Evolutionary conservation across 2,797 vertebrate species (phyloP), one percentile per base, ranked within the genome.

Genomic region (Tarsius wallacei): DNA sequence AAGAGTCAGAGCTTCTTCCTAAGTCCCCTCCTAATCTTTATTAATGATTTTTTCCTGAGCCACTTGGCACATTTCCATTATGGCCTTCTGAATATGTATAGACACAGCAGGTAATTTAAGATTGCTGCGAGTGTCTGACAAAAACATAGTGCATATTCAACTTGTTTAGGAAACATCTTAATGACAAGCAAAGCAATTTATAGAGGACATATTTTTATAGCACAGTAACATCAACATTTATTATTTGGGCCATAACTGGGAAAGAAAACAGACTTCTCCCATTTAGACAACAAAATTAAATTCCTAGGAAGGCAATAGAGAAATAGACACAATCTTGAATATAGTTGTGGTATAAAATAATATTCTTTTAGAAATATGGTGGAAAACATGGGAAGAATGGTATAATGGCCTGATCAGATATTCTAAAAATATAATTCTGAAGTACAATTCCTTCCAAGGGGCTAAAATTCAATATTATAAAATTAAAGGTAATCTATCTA

Each of bases 81-180:
- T 24, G n/a, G 83, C 33, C 94, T 83, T 93, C 97, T 98, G 98
- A 98, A 99, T 99, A 99, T 98, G 98, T 98, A 99, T 97, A 98
- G 97, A 96, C 98, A 97, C 98, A 98, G 98, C 98, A 98, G 98
- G 98, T 97, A 98, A 98, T 96, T 98, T 98, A 98, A 98, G 98
- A 98, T 97, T 98, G 98, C 98, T 98, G 93, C 86, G 70, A 98
- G 97, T 92, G 88, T 96, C 71, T 59, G 74, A 74, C 97, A 98
- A 98, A 97, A 63, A 96, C 28, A 74, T 86, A 85, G 97, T 97
- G 98, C 6, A 0, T 88, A 96, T 98, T 97, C 96, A 96, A 93
- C 96, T 96, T 98, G 96, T 98, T 98, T 98, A 98, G 98, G 97
- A 98, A 98, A 98, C 97, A 97, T 98, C 98, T 98, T 99, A 98